phyloP scores from a whole-genome alignment of 2,888 invertebrate genomes.

The Leucozona laternaria region DNA sequence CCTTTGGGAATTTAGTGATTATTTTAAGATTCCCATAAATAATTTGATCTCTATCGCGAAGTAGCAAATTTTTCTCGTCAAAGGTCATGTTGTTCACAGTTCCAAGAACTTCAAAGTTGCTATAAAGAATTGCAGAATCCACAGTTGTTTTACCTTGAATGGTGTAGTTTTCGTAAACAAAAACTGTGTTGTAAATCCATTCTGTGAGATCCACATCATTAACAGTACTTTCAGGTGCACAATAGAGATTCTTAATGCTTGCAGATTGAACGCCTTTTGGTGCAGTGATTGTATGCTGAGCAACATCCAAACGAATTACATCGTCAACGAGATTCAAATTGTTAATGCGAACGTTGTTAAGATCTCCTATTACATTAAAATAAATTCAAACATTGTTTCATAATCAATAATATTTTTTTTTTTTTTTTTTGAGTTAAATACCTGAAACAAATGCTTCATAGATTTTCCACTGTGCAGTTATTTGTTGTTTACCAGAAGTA shows the following conservation, averaged over 20 bases:
- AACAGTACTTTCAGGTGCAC: conserved; percentile 79
- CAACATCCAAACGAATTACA: conserved; percentile 83
- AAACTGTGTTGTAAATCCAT: conserved; percentile 84
- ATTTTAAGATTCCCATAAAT: conserved; percentile 79
- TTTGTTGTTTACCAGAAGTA: conserved; percentile 83
- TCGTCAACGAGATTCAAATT: conserved; percentile 84
- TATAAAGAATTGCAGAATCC: conserved; percentile 79
- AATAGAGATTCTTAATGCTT: conserved; percentile 81
- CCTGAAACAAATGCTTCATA: conserved; percentile 76
- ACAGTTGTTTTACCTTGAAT: conserved; percentile 84
- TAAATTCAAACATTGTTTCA: neutral
- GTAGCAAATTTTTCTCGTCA: conserved; percentile 82
- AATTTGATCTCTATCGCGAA: conserved; percentile 79
- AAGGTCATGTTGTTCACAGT: conserved; percentile 83
- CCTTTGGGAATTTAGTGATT: conserved; percentile 76
- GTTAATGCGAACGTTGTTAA: conserved; percentile 84
- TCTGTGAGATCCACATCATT: conserved; percentile 84
- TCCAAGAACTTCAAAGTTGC: conserved; percentile 79
- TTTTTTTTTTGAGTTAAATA: conserved; percentile 38
- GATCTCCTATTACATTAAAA: conserved; percentile 78
- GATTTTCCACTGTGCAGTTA: conserved; percentile 81
- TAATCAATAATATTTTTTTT: too few species aligned
- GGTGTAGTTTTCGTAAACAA: conserved; percentile 81
- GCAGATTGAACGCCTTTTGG: conserved; percentile 83
- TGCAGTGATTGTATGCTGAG: conserved; percentile 83